Base-by-base conservation (phyloP, 1,140 invertebrate genomes). In the Prorops nasuta region DNA sequence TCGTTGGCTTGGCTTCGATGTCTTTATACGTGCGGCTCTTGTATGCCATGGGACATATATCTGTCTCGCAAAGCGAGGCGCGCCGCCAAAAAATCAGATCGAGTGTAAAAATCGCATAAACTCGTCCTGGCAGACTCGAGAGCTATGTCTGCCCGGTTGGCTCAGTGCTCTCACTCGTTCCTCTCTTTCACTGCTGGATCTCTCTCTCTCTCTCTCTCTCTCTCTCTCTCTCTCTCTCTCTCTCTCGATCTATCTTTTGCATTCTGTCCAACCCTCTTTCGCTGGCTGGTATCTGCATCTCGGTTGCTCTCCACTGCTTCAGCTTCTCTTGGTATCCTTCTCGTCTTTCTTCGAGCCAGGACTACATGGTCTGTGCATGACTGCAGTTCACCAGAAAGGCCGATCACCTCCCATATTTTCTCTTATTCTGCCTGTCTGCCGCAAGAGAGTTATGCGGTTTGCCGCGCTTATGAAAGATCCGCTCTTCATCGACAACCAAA, bases 61-160 rank as follows among this genome's bases (percentile, higher is more conserved):
- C 73, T 76, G 74, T 75, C 74, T 76, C 68, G 70, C 65, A 60
- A 69, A 72, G 58, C 71, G 70, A 74, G 72, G 72, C 70, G 69
- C 71, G 73, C 75, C 75, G 75, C 75, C 74, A 76, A 77, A 76
- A 77, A 77, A 77, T 77, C 75, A 77, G 75, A 76, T 77, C 72
- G 74, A 77, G 75, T 76, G 75, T 76, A 77, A 77, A 77, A 77
- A 77, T 77, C 75, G 72, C 74, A 76, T 77, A 76, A 77, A 77
- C 74, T 76, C 74, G 75, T 77, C 75, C 67, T 72, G 71, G n/a
- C 67, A 64, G 63, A 68, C 65, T 69, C 60, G 64, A 67, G 64
- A 76, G 72, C 72, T 72, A 75, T 72, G 70, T 74, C 65, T 44
- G 63, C 61, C 53, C 57, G 54, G 56, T 65, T 60, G 56, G 58